A percentile compares a stretch with the other conserved stretches of the same genome.
Evolutionary conservation across 2,888 invertebrate species (phyloP).

Genomic region (Bugulina stolonifera): DNA sequence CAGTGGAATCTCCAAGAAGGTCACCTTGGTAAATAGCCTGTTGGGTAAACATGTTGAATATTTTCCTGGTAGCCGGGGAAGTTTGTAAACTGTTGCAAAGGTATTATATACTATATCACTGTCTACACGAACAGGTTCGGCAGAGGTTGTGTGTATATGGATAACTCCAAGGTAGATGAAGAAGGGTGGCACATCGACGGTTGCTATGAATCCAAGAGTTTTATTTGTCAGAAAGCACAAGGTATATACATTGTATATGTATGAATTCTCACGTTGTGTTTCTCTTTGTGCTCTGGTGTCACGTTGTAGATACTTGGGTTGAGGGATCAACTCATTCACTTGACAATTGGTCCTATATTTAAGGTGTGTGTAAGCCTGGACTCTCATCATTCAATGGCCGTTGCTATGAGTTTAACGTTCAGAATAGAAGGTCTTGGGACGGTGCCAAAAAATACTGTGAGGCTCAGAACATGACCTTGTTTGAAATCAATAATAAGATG

Average conservation of each 20-base stretch:
- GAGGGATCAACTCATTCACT: too few relatives aligned
- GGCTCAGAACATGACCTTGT: background rate
- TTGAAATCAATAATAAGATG: background rate
- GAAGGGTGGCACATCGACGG: conserved; percentile 18
- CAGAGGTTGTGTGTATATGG: conserved; percentile 8
- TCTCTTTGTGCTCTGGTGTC: too few relatives aligned
- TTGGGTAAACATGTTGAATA: too few relatives aligned
- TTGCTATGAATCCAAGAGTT: background rate
- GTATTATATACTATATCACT: too few relatives aligned
- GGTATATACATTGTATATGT: too few relatives aligned
- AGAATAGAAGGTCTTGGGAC: background rate
- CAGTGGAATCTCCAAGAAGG: too few relatives aligned
- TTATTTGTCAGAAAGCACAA: conserved; percentile 14
- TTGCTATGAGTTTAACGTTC: conserved; percentile 13
- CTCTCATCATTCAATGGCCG: background rate
- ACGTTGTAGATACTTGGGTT: too few relatives aligned
- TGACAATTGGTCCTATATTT: too few relatives aligned
- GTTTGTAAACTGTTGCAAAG: too few relatives aligned
- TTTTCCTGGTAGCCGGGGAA: too few relatives aligned
- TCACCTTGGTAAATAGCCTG: too few relatives aligned
- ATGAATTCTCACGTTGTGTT: too few relatives aligned
- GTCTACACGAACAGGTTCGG: background rate
- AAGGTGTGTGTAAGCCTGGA: conserved; percentile 10
- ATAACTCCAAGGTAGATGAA: background rate
- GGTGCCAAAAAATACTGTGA: conserved; percentile 1